Evolutionary conservation across 2,888 invertebrate species (phyloP).

Genomic region (Noctua fimbriata): DNA sequence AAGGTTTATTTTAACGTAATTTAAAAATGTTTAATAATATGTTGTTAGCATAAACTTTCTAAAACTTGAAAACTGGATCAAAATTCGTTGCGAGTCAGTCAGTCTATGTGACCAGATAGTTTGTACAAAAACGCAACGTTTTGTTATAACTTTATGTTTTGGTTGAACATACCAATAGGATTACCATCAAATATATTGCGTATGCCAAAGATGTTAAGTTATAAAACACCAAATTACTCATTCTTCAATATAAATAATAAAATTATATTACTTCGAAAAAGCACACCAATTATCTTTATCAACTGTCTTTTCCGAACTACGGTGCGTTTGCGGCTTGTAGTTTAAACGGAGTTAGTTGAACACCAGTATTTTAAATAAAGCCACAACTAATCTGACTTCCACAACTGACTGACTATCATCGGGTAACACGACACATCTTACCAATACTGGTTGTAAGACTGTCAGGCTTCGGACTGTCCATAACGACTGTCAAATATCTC

Average conservation of each 20-base stretch:
- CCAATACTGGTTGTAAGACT: not conserved
- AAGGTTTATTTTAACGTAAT: not conserved
- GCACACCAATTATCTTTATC: not conserved
- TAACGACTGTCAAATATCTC: not conserved
- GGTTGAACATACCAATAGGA: too few species aligned
- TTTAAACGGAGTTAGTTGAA: not conserved
- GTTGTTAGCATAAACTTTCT: not conserved
- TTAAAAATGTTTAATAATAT: too few species aligned
- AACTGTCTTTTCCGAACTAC: not conserved
- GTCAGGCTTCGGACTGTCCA: not conserved
- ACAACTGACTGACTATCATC: not conserved
- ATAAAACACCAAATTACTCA: too few species aligned
- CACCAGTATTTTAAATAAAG: too few species aligned
- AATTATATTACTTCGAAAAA: not conserved
- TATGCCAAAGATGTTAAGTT: too few species aligned
- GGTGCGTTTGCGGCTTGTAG: not conserved
- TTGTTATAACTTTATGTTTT: too few species aligned
- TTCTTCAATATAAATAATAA: too few species aligned
- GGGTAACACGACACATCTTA: not conserved
- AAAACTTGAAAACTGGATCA: not conserved
- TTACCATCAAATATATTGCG: too few species aligned
- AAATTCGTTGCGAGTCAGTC: not conserved
- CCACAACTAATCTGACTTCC: not conserved
- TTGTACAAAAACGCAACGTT: too few species aligned
- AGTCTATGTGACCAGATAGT: too few species aligned